Evolutionary conservation across 2,888 invertebrate species (phyloP), one percentile per base, ranked within the genome.

Genomic region (Hipparchia sbordonii): DNA sequence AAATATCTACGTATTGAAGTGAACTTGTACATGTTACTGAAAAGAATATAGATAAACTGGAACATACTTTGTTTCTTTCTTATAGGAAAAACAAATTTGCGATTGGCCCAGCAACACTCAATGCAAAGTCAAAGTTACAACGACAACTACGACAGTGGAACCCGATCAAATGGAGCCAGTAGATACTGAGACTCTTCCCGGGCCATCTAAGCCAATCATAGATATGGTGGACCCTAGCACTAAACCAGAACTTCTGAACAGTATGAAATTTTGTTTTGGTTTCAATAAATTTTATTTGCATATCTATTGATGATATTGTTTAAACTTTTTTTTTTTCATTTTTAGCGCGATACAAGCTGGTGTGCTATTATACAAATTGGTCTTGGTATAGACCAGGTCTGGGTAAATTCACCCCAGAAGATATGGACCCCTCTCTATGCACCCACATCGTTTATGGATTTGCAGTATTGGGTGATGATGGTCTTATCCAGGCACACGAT

Each of bases 381-480:
- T 97, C 98, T 0, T 98, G 98, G 97, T 98, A 98, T 84, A 94
- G 98, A 46, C 95, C 96, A 80, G 98, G 97, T 0, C 84, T 95
- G 54, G 98, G 97, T 60, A 97, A 97, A 83, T 98, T 97, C 82
- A 94, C 96, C 0, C 98, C 98, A 0, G 97, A 97, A 82, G 95
- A 98, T 82, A 98, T 98, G 67, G 97, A 98, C 82, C 96, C 97
- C 1, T 95, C 96, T 74, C 95, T 98, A 0, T 99, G 98, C 84
- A 98, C 98, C 0, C 98, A 99, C 85, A 96, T 99, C 70, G 96
- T 98, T 0, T 98, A 98, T 84, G 98, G 98, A 10, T 98, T 98
- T 82, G 98, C 98, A 0, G 98, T 98, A n/a, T 90, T 98, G 67
- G 97, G 98, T 81, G 96, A 96, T 78, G 96, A 97, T 12, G 96